Percentiles rank a stretch among this genome's conserved stretches.
Conservation (phyloP, 92 coral and sea anemone species). For the Epizoanthus ramosus region DNA sequence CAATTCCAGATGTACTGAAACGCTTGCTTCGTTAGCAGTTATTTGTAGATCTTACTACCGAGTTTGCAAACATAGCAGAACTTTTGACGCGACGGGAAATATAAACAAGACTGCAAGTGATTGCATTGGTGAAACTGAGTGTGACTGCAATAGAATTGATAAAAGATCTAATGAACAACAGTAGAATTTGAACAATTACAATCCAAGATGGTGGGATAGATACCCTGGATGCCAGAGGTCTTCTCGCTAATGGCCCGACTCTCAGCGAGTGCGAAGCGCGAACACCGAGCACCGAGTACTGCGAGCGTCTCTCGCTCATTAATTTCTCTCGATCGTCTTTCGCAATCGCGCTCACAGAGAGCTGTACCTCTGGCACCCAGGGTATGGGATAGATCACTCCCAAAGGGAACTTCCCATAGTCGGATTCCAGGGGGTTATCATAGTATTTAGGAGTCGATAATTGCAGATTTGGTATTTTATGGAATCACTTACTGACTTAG, state of each 20-base stretch:
- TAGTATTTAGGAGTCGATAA: too few relatives aligned
- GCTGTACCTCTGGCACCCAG: too few relatives aligned
- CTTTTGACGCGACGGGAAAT: background rate
- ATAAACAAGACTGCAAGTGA: background rate
- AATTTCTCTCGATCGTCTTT: too few relatives aligned
- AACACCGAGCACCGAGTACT: too few relatives aligned
- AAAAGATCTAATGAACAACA: background rate
- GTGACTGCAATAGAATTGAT: background rate
- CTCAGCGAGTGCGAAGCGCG: too few relatives aligned
- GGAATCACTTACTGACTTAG: too few relatives aligned
- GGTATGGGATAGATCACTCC: background rate
- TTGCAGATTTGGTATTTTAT: too few relatives aligned
- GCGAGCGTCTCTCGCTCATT: too few relatives aligned
- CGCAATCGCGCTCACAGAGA: too few relatives aligned
- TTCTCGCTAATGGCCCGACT: too few relatives aligned
- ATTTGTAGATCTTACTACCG: background rate
- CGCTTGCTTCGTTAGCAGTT: constrained; percentile 47
- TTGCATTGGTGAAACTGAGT: background rate
- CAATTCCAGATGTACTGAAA: constrained; percentile 83
- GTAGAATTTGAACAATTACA: background rate
- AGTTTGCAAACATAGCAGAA: background rate
- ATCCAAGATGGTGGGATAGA: background rate
- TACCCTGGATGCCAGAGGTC: too few relatives aligned
- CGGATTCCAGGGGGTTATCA: background rate
- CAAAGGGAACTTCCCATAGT: background rate